Base-by-base conservation (phyloP, 2,797 vertebrate genomes). In the Meda fulgida region DNA sequence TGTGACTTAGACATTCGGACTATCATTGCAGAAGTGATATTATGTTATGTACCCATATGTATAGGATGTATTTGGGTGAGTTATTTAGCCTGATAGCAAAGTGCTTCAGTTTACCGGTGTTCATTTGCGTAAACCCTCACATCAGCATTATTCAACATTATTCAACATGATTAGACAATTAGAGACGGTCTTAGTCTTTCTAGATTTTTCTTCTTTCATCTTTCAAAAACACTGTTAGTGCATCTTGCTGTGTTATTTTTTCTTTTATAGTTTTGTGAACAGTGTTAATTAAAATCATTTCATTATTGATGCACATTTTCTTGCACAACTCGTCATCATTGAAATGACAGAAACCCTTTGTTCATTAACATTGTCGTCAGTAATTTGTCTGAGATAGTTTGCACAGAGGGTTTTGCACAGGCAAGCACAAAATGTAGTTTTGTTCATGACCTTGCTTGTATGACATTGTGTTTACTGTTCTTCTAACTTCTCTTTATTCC, bases 371-470 rank as follows among this genome's bases (percentile, higher is more conserved):
- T 5, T n/a, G n/a, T n/a, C 3, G 3, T 31, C 40, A 34, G 58
- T 48, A 26, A 31, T 29, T 43, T 65, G 55, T 43, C 36, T 29
- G 5, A 46, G 36, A 60, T 46, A 65, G 58, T 63, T 63, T 46
- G 19, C 40, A 3, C n/a, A 19, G 5, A 79, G 38, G 6, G 26
- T 48, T 46, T 66, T 80, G 11, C 60, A 23, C 63, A 80, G 60
- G 26, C 38, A 9, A 48, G 63, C 43, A 51, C 11, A 34, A 31
- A 16, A 46, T 31, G 26, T 66, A 31, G 19, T 65, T 48, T 34
- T 66, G 40, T 79, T 79, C 40, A 38, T 66, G 81, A 75, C 58
- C 53, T 72, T 73, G 80, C 66, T 58, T 55, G 36, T 31, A 29
- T 63, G 40, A 51, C 40, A 66, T 48, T 71, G 38, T 26, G 7